Evolutionary conservation across 2,113 vertebrate genomes (phyloP).

Genomic region (Coptodon rendalli): DNA sequence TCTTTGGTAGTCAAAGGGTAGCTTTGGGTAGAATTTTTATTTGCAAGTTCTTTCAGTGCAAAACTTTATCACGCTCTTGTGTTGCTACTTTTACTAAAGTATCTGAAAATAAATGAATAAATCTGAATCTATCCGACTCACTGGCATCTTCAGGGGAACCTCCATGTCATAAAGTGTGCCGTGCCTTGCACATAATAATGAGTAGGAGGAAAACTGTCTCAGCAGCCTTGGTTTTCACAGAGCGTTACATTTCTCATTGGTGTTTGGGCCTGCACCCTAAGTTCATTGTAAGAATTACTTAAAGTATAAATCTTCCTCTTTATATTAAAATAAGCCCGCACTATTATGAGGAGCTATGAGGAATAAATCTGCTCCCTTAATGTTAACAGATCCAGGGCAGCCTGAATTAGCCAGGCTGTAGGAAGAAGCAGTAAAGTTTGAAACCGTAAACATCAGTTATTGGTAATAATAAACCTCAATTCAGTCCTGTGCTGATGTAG

Average conservation of each 20-base stretch:
- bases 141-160: background rate
- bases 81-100: background rate
- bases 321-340: background rate
- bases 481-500: background rate
- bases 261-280: background rate
- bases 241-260: background rate
- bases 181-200: background rate
- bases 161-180: background rate
- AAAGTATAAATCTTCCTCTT: background rate
- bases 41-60: background rate
- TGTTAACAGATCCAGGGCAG: background rate
- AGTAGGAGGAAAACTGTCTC: background rate
- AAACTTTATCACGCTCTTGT: background rate
- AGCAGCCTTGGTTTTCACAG: background rate
- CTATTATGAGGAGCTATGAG: background rate
- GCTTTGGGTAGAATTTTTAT: background rate
- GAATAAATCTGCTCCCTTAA: background rate
- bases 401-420: background rate
- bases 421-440: background rate
- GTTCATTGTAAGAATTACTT: background rate
- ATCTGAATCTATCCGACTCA: background rate
- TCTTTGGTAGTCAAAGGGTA: background rate
- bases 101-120: background rate
- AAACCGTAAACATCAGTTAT: background rate
- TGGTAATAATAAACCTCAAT: background rate